Evolutionary conservation across 2,888 invertebrate genomes (phyloP), one percentile per base, ranked within the genome.

Genomic region (Cephus rjabovi): DNA sequence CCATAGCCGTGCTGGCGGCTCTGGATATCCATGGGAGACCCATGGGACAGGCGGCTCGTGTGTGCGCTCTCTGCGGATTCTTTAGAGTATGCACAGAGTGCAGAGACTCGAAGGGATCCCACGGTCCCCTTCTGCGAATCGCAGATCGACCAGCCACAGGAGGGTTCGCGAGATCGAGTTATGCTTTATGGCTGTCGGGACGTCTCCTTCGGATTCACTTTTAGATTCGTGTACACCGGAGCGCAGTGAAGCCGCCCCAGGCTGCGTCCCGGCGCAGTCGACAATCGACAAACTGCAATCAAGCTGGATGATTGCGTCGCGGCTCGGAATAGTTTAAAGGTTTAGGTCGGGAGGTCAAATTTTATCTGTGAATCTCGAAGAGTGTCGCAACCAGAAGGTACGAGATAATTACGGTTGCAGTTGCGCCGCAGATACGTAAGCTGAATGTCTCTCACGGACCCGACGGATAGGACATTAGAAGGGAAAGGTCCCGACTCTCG

Each of bases 51-150:
- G 30, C 33, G 71, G 31, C 71, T 71, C 71, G 71, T 33, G 71
- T 71, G 71, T 71, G 34, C 31, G 23, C 56, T 56, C 56, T 56
- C 56, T 56, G 40, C 40, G 40, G 40, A 56, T 56, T 56, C 40
- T 56, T 23, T 15, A 0, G 23, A 56, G 23, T 56, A 56, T 56
- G 6, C 23, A 23, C 31, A 74, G 76, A 70, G 73, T 76, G 69
- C 74, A 73, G 71, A 56, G 78, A n/a, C 76, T 73, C 74, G 40
- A 34, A 74, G 76, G 71, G 79, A 81, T 85, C 85, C 84, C 85
- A 85, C 86, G 86, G 84, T 85, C 34, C 73, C 40, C 31, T 75
- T 74, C 74, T 74, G 56, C 23, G 23, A 56, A 78, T 70, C 74
- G 78, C 79, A 81, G 79, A 83, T 84, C 81, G 77, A 84, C 23